Conservation (phyloP, 2,113 vertebrate genomes). For the Chaenogobius annularis region DNA sequence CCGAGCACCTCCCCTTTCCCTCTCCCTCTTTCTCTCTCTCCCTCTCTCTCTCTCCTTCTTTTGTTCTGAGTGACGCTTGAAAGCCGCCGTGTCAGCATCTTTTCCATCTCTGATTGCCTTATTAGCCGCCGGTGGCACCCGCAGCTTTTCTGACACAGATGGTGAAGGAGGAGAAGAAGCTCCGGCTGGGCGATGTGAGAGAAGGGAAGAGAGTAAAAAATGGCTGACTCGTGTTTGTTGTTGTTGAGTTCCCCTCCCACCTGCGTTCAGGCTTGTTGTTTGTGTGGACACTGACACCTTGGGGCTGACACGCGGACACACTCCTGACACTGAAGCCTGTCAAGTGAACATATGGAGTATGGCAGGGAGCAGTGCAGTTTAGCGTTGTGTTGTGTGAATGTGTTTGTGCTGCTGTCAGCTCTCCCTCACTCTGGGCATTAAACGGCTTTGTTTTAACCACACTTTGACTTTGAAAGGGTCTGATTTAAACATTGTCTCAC, state of each 20-base stretch:
- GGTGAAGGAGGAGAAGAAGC: constrained; percentile 59
- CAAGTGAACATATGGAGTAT: constrained; percentile 65
- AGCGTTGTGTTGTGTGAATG: constrained; percentile 33
- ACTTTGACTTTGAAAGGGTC: constrained; percentile 56
- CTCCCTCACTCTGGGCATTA: constrained; percentile 54
- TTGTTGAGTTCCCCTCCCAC: constrained; percentile 61
- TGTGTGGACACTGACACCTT: constrained; percentile 78
- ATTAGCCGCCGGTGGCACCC: constrained; percentile 80
- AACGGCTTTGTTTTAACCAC: constrained; percentile 56
- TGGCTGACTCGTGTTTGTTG: constrained; percentile 75
- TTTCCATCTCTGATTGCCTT: constrained; percentile 84
- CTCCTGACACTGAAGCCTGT: constrained; percentile 75
- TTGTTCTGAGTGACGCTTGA: constrained; percentile 80
- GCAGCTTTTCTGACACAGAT: constrained; percentile 77
- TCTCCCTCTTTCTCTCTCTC: constrained; percentile 55
- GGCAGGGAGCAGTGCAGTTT: constrained; percentile 49
- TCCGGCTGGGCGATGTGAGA: neutral
- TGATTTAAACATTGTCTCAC: constrained; percentile 31
- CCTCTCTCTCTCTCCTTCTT: constrained; percentile 64
- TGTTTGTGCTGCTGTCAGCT: constrained; percentile 60
- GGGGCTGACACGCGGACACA: constrained; percentile 69
- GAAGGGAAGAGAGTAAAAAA: constrained; percentile 33
- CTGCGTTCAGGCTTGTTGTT: constrained; percentile 69
- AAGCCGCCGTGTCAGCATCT: constrained; percentile 81
- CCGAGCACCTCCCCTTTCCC: constrained; percentile 40